Base-by-base conservation (phyloP, 2,113 vertebrate species). In the Hepsetus odoe region DNA sequence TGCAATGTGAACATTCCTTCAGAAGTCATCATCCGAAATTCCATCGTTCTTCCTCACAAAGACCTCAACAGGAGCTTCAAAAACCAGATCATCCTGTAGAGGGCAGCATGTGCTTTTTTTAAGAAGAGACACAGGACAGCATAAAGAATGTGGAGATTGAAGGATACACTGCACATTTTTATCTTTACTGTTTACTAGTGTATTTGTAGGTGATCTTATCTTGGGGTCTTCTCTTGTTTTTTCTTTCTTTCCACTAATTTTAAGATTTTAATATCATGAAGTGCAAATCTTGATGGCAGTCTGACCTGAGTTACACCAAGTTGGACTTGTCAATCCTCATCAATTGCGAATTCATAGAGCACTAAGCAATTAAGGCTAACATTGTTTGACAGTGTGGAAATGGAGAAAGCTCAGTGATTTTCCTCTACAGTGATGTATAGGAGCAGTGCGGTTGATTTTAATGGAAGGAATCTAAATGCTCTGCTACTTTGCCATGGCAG, bases 1-100 rank as follows among this genome's bases (percentile, higher is more conserved):
- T 99, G 97, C 91, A 98, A 97, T 0, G 98, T 99, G 76, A 96
- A 92, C 49, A 99, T 99, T 80, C 98, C 98, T 0, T 94, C 96
- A 0, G 98, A 99, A 88, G 97, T 98, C 0, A 96, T 99, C 76
- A 96, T 99, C 82, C 93, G 98, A 76, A 99, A 99, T 91, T 96
- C 98, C 0, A 99, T 99, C 22, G 98, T 99, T 74, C 95, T 99
- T 76, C 97, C 98, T 55, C 98, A 99, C 91, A 99, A 99, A 92
- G 97, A 99, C 88, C 94, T 99, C 77, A 98, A 97, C 89, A 94
- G 95, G 24, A 96, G 98, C 92, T 99, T 98, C 92, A 98, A 98
- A 90, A 99, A 99, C 88, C 97, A 99, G 91, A 99, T 99, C 83
- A 99, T 99, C 86, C 92, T 99, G 81, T 99, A 93, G 87, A 84